Percentiles rank a stretch among this genome's conserved stretches.
Conservation (phyloP, 1,140 invertebrate species). For the Aphis craccivora region DNA sequence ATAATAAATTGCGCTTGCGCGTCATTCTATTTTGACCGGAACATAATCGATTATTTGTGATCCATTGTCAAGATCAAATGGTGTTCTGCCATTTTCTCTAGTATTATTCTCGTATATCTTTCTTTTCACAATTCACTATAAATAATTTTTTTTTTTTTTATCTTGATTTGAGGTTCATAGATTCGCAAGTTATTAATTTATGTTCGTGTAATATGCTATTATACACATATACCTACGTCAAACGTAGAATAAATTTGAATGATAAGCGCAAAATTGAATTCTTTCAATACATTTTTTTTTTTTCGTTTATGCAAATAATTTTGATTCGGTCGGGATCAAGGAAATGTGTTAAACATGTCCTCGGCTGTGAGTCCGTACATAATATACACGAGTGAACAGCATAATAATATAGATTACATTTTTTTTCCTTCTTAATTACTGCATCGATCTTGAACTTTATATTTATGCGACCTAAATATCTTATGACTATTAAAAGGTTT, state of each 20-base stretch:
- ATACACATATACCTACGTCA: neutral
- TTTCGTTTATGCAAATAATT: neutral
- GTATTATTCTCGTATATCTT: neutral
- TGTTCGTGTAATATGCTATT: neutral
- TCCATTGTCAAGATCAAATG: conserved; percentile 15
- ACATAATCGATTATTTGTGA: conserved; percentile 20
- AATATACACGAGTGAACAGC: neutral
- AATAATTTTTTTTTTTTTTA: neutral
- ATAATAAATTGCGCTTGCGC: neutral
- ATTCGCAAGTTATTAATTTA: neutral
- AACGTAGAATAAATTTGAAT: conserved; percentile 2
- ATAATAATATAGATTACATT: neutral
- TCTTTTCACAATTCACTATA: neutral
- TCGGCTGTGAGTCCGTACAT: neutral
- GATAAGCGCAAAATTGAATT: neutral
- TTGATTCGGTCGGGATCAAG: conserved; percentile 12
- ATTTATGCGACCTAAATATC: conserved; percentile 4
- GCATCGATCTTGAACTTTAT: conserved; percentile 11
- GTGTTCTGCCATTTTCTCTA: neutral
- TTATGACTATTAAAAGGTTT: neutral
- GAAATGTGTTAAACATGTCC: neutral
- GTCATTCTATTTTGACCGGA: neutral
- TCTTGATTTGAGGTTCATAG: neutral
- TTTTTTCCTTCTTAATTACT: neutral
- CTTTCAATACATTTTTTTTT: neutral